Conservation (phyloP, 2,888 invertebrate genomes). For the Acrobasis suavella region DNA sequence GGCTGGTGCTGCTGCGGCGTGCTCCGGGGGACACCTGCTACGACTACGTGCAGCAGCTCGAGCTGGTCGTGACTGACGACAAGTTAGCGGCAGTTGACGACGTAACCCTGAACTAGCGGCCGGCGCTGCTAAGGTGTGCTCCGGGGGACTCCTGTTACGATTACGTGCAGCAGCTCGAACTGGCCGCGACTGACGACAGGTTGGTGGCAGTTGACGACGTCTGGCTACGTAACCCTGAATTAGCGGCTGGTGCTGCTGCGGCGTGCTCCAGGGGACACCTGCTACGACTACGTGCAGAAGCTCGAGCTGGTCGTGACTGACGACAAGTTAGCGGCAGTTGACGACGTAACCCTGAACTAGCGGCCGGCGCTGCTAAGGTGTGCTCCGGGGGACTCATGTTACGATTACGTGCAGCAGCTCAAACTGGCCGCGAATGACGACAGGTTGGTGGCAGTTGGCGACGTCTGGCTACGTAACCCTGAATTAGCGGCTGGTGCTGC, state of each 20-base stretch:
- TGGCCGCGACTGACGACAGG: constrained; percentile 63
- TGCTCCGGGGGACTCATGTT: constrained; percentile 89
- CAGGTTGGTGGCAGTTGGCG: constrained; percentile 43
- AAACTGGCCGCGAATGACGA: constrained; percentile 62
- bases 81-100: constrained; percentile 46
- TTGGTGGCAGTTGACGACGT: constrained; percentile 55
- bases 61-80: constrained; percentile 60
- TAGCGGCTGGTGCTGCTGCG: constrained; percentile 76
- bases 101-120: constrained; percentile 51
- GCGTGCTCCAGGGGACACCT: constrained; percentile 88
- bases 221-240: constrained; percentile 59
- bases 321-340: constrained; percentile 52
- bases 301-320: constrained; percentile 64
- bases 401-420: constrained; percentile 89
- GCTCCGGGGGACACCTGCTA: constrained; percentile 90
- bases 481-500: constrained; percentile 58
- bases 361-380: constrained; percentile 81
- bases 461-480: constrained; percentile 65
- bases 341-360: constrained; percentile 50
- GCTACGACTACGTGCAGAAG: constrained; percentile 90
- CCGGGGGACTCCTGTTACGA: constrained; percentile 90
- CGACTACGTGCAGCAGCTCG: constrained; percentile 88
- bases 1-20: constrained; percentile 81
- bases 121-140: constrained; percentile 84
- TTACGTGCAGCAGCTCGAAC: constrained; percentile 86